phyloP scores from a whole-genome alignment of 2,888 invertebrate species.

The Dasypolia templi region DNA sequence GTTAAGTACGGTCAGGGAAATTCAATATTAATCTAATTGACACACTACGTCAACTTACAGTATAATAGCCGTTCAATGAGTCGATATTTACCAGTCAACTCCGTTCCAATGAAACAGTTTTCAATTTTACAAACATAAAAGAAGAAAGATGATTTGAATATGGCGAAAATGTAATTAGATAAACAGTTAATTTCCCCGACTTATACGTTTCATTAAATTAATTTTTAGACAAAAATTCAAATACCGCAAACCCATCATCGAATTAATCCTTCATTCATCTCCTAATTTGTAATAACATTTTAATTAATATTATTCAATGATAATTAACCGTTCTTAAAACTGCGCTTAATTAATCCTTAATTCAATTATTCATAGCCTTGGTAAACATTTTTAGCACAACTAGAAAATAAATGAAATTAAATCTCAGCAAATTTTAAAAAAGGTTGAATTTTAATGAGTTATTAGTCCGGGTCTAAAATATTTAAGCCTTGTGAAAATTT shows the following conservation, averaged over 20 bases:
- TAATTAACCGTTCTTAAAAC: conserved; percentile 7
- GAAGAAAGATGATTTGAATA: neutral
- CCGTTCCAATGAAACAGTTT: too few relatives aligned
- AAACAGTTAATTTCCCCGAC: neutral
- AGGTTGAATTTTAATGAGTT: conserved; percentile 42
- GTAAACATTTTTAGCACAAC: neutral
- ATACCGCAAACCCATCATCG: neutral
- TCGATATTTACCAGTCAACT: too few relatives aligned
- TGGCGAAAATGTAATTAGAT: neutral
- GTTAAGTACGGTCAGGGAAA: too few relatives aligned
- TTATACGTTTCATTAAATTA: neutral
- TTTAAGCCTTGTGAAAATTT: neutral
- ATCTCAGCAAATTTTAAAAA: conserved; percentile 9
- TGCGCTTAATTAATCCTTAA: conserved; percentile 9
- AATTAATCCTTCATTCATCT: neutral
- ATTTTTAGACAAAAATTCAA: neutral
- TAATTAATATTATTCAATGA: conserved; percentile 17
- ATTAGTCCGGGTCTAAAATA: neutral
- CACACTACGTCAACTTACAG: neutral
- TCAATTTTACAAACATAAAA: too few relatives aligned
- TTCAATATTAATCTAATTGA: too few relatives aligned
- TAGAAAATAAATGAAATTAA: conserved; percentile 20
- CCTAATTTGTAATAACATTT: conserved; percentile 4
- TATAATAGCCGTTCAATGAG: neutral
- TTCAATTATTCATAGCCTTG: conserved; percentile 9